Base-by-base conservation (phyloP, 2,797 vertebrate genomes). In the Moxostoma hubbsi region DNA sequence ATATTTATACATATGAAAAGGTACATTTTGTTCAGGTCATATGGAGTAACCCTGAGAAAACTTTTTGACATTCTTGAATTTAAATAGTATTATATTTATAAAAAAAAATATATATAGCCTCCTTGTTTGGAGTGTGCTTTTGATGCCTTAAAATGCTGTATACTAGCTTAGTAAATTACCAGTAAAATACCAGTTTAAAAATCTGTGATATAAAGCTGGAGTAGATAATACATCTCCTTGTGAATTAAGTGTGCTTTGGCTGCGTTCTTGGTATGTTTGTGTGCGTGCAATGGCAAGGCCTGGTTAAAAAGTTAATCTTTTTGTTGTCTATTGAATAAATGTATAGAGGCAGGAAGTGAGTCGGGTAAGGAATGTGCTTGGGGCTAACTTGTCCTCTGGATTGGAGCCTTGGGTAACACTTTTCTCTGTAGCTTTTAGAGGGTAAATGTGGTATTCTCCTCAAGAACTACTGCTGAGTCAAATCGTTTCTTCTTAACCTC, bases 341-440 rank as follows among this genome's bases (percentile, higher is more conserved):
- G 76, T 81, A 47, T 79, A 75, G 62, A 75, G 72, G 71, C 79
- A 82, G 81, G 73, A 81, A 85, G 83, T 79, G 77, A 83, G 77
- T 62, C 36, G 55, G 49, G 55, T 61, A 72, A 77, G 81, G 83
- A 86, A 86, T 84, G 84, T 61, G 64, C 74, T 82, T 49, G 53
- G 79, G 75, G 76, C 65, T 64, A 72, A 59, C 75, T 36, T 81
- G 82, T 83, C 79, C 79, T 81, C 84, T 87, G 83, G 86, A 83
- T 64, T 15, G 59, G 18, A 70, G 81, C 86, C 84, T 84, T 84
- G 81, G 71, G 83, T 85, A 85, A 87, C 79, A 87, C 73, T 80
- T 68, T 71, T 71, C 65, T 51, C 57, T 69, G 73, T 18, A 63
- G 64, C 69, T 82, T 82, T 82, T 55, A 51, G 63, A 74, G 80